Percentiles rank a stretch among this genome's conserved stretches.
These are phyloP conservation scores for Mesembrinibis cayennensis DNA, from an alignment of 2,113 vertebrate species.

Conservation along the genomic window DNA sequence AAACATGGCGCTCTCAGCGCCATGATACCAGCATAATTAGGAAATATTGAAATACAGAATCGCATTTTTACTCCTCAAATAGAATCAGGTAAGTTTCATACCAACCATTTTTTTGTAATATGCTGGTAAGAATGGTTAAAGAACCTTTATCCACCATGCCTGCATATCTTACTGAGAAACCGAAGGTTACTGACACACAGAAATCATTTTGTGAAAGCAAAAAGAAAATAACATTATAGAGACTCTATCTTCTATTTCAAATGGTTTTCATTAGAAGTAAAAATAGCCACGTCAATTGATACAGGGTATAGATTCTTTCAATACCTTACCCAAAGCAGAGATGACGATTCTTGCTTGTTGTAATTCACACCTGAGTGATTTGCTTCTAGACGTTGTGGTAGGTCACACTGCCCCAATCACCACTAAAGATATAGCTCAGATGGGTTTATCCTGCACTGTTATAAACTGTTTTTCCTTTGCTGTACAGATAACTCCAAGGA, in stretches of 20 bases:
- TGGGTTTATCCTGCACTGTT: not conserved
- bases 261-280: not conserved
- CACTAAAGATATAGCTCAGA: not conserved
- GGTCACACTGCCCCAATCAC: not conserved
- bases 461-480: not conserved
- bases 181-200: not conserved
- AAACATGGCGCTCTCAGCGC: not conserved
- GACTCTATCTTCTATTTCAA: not conserved
- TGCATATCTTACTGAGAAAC: not conserved
- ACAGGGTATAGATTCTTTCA: not conserved
- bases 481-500: not conserved
- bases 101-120: not conserved
- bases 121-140: not conserved
- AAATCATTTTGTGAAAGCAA: not conserved
- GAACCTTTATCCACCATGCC: not conserved
- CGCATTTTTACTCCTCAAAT: not conserved
- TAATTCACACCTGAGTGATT: not conserved
- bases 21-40: not conserved
- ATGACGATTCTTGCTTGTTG: not conserved
- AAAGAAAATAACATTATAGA: not conserved
- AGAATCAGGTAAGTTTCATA: not conserved
- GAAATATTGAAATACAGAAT: not conserved
- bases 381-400: not conserved
- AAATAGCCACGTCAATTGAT: not conserved
- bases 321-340: not conserved